Evolutionary conservation across 2,113 vertebrate genomes (phyloP).

Genomic region (Fukomys damarensis): DNA sequence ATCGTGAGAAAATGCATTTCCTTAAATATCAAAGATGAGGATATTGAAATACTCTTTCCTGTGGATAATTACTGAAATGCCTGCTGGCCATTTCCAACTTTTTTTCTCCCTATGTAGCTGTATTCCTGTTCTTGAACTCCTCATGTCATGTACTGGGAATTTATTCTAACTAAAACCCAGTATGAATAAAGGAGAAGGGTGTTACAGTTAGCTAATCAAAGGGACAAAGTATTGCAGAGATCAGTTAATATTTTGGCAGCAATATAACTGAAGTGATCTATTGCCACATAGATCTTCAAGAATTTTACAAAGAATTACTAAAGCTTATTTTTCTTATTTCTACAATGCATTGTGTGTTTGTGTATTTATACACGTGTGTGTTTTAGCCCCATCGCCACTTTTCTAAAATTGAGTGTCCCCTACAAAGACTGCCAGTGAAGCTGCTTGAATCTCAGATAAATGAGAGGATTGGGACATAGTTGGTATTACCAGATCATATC

Average conservation of each 20-base stretch:
- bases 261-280: background rate
- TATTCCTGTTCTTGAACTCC: slow-evolving; percentile 11
- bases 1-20: background rate
- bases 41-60: slow-evolving; percentile 1
- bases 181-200: background rate
- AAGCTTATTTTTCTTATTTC: background rate
- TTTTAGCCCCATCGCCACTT: background rate
- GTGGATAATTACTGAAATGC: slow-evolving; percentile 7
- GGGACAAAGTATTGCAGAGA: background rate
- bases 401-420: background rate
- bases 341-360: background rate
- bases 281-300: background rate
- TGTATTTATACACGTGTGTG: background rate
- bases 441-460: background rate
- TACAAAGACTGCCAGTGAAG: background rate
- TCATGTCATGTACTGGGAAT: background rate
- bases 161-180: background rate
- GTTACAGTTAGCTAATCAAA: background rate
- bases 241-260: background rate
- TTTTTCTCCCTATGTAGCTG: background rate
- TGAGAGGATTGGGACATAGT: background rate
- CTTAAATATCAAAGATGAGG: slow-evolving; percentile 32
- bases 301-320: background rate
- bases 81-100: background rate
- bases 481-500: background rate